These are phyloP conservation scores for Prosopocoilus inquinatus DNA, from an alignment of 2,888 invertebrate species.

Conservation along the genomic window DNA sequence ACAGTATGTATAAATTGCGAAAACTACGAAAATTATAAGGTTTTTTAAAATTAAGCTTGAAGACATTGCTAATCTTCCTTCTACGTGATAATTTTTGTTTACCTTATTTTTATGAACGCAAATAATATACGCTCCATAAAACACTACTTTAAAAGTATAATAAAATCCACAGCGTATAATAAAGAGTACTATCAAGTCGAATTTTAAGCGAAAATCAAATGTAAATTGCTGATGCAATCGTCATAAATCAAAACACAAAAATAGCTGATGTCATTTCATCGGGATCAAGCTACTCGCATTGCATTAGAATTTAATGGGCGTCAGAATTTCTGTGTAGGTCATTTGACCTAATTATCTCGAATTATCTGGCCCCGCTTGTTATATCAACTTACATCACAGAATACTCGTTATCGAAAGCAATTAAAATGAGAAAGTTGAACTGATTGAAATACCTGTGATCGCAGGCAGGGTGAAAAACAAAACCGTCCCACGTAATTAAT, in stretches of 20 bases:
- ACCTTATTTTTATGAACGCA: no score
- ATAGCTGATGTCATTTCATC: constrained; percentile 3
- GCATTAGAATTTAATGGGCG: background rate
- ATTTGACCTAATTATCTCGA: background rate
- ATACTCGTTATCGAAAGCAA: constrained; percentile 4
- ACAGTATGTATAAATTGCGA: no score
- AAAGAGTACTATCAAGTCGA: no score
- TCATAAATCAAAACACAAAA: background rate
- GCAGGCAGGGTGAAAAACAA: background rate
- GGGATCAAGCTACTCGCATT: background rate
- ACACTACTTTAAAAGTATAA: no score
- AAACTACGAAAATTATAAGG: no score
- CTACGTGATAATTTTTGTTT: no score
- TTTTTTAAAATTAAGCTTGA: no score
- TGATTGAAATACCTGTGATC: constrained; percentile 9
- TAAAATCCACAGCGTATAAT: no score
- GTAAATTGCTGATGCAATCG: no score
- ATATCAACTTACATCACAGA: constrained; percentile 2
- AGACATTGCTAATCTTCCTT: no score
- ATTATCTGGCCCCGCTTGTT: background rate
- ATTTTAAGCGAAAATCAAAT: no score
- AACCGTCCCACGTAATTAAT: background rate
- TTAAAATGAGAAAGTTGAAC: constrained; percentile 15
- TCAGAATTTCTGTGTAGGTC: background rate
- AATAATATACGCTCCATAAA: no score